phyloP scores from a whole-genome alignment of 2,888 invertebrate genomes.

The Priocnemis perturbator region DNA sequence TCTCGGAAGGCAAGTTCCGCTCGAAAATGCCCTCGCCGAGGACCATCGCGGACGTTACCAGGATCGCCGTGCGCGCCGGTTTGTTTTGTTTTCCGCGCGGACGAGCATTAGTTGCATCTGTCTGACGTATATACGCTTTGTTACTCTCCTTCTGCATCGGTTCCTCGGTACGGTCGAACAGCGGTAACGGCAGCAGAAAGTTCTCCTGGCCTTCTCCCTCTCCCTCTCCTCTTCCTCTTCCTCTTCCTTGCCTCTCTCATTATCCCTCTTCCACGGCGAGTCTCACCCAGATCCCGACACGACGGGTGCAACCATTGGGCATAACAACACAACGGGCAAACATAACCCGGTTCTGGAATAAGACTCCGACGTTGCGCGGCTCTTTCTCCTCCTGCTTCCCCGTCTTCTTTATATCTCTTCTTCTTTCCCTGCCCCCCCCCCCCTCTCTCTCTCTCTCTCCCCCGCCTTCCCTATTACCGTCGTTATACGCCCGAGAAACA shows the following conservation, averaged over 20 bases:
- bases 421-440: no score
- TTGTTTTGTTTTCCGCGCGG: not conserved
- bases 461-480: constrained; percentile 35
- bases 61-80: no score
- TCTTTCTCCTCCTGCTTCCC: not conserved
- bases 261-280: constrained; percentile 10
- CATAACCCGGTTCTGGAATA: constrained; percentile 35
- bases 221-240: not conserved
- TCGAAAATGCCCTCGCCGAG: no score
- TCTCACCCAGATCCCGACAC: constrained; percentile 24
- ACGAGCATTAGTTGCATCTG: constrained; percentile 35
- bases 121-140: constrained; percentile 32
- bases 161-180: constrained; percentile 9
- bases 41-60: no score
- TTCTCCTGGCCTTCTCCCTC: constrained; percentile 10
- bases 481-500: constrained; percentile 37
- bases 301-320: constrained; percentile 22
- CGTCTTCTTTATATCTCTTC: not conserved
- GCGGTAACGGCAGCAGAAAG: constrained; percentile 13
- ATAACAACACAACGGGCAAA: constrained; percentile 26
- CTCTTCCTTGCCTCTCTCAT: constrained; percentile 3
- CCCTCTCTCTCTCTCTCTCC: not conserved
- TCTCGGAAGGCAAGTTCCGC: no score
- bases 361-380: not conserved
- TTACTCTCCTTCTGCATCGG: constrained; percentile 24